Base-by-base conservation (phyloP, 2,113 vertebrate species). In the Mustela lutreola region DNA sequence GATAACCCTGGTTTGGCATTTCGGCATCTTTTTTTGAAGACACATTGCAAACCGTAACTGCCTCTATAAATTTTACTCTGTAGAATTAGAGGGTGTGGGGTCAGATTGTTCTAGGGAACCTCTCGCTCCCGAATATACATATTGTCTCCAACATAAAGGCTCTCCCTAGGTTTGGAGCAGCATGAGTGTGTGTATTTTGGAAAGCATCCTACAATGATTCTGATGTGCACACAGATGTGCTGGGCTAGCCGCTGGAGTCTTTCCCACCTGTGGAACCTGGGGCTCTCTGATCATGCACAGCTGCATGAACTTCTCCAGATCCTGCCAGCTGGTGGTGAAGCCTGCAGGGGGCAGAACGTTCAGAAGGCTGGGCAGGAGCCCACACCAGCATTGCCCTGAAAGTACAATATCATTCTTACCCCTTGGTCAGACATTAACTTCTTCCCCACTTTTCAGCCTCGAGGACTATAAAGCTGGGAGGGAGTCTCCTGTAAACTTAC, bases 231-330 rank as follows among this genome's bases (percentile, higher is more conserved):
- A 2, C 5, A 4, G 39, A n/a, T 33, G 22, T 24, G 2, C 2
- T 7, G 26, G 26, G 14, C 53, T 65, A 28, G n/a, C 80, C 10
- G 7, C 36, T 0, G 33, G 19, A 22, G 19, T 21, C n/a, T 15
- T 86, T 50, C 28, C 16, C 0, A 0, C 26, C n/a, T 39, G 31
- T 56, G 45, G 65, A 76, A 26, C 5, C 15, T 28, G 2, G 6
- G 62, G 62, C 58, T 84, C 2, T 1, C 39, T n/a, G 56, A 24
- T 48, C 16, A 15, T 22, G 71, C 7, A 3, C 0, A 36, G 60
- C 79, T 28, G 36, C 4, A 0, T 0, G 2, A 7, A 0, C 11
- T 1, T 53, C 56, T n/a, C n/a, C 11, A 31, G 62, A 73, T 26
- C 70, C 33, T 65, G 50, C 73, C 26, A 33, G 16, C 12, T 7